Conservation (phyloP, 2,888 invertebrate genomes). For the Volucella bombylans region DNA sequence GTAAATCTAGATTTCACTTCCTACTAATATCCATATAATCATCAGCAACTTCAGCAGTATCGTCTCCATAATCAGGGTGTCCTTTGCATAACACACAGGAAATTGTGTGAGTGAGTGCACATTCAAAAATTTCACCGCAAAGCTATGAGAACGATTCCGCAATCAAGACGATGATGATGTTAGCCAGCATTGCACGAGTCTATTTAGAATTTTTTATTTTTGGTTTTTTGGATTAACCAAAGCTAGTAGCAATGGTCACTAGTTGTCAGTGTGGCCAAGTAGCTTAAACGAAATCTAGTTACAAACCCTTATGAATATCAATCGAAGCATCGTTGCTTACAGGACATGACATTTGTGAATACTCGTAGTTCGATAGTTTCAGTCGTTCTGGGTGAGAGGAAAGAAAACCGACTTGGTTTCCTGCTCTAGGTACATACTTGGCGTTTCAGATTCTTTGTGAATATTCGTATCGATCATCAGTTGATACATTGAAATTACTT, state of each 20-base stretch:
- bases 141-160: conserved; percentile 39
- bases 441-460: too few relatives aligned
- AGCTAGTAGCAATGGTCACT: conserved; percentile 29
- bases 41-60: conserved; percentile 27
- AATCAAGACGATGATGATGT: conserved; percentile 52
- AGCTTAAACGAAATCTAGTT: too few relatives aligned
- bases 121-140: conserved; percentile 64
- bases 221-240: background rate
- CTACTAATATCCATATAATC: conserved; percentile 66
- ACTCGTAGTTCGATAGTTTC: too few relatives aligned
- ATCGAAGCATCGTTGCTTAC: too few relatives aligned
- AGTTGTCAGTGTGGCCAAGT: background rate
- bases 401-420: too few relatives aligned
- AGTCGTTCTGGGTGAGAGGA: too few relatives aligned
- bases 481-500: too few relatives aligned
- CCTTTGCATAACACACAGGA: conserved; percentile 59
- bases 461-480: too few relatives aligned
- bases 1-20: conserved; percentile 24
- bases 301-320: too few relatives aligned
- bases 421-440: too few relatives aligned
- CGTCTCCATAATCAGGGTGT: conserved; percentile 51
- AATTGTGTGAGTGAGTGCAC: conserved; percentile 61
- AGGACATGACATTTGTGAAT: too few relatives aligned
- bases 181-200: conserved; percentile 47
- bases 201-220: conserved; percentile 34